Evolutionary conservation across 2,888 invertebrate species (phyloP).

Genomic region (Chromoteleia sp.): DNA sequence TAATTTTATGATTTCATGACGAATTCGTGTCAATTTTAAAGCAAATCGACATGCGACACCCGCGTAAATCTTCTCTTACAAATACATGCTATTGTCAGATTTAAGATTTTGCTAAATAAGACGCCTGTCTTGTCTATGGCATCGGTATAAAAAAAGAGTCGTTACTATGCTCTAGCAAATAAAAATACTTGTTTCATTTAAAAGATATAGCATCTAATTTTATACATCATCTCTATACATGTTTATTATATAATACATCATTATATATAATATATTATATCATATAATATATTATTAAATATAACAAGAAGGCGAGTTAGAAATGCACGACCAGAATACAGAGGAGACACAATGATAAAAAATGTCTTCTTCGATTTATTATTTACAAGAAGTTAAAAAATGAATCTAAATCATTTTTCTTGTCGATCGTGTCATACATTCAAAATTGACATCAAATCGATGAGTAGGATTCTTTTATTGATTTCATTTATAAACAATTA

Average conservation of each 20-base stretch:
- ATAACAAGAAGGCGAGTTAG: conserved; percentile 70
- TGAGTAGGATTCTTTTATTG: background rate
- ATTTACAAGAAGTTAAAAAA: conserved; percentile 72
- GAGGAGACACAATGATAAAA: conserved; percentile 52
- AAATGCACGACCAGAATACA: conserved; percentile 67
- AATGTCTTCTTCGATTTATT: conserved; percentile 51
- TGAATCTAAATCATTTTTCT: conserved; percentile 55
- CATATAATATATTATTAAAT: conserved; percentile 69
- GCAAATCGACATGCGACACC: too few relatives aligned
- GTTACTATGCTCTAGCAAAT: conserved; percentile 58
- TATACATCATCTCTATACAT: conserved; percentile 71
- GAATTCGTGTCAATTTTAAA: too few relatives aligned
- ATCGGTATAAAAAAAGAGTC: conserved; percentile 43
- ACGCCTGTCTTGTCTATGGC: conserved; percentile 45
- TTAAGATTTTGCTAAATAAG: background rate
- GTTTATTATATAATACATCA: conserved; percentile 67
- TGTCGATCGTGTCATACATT: conserved; percentile 54
- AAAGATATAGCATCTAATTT: conserved; percentile 70
- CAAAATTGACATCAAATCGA: conserved; percentile 54
- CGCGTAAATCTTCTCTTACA: too few relatives aligned
- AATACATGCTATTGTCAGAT: too few relatives aligned
- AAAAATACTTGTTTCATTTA: conserved; percentile 61
- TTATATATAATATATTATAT: conserved; percentile 70
- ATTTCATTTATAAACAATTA: too few relatives aligned
- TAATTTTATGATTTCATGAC: too few relatives aligned